Base-by-base conservation (phyloP, 2,888 invertebrate genomes). In the Caenorhabditis wallacei region DNA sequence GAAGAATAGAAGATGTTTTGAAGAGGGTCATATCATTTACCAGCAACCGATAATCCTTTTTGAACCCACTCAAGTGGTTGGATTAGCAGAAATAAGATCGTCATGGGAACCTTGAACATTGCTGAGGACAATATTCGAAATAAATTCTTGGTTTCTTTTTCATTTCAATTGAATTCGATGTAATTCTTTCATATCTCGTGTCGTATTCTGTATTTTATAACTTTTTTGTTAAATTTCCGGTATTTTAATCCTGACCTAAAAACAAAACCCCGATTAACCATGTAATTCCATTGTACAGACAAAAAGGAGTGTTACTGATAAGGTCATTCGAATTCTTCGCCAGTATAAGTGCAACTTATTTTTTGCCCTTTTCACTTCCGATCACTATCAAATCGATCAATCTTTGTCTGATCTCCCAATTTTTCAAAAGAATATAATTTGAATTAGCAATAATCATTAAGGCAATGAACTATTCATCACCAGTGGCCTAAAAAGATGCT, bases 51-150 rank as follows among this genome's bases (percentile, higher is more conserved):
- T 78, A 78, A 78, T 78, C 78, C 69, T 54, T 59, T 43, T 69
- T 70, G 78, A 69, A 69, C 69, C 78, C 69, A 78, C 78, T 78
- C 59, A 51, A 54, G 51, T 76, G 61, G 76, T 68, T 16, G 68
- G 76, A 68, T 76, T 69, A 69, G 78, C 54, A 30, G 63, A 63
- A 78, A 78, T 78, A 69, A 78, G 69, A 78, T 78, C 69, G 63
- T 69, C 69, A 69, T 69, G 78, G 63, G 69, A 69, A 69, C 69
- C 78, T 69, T 51, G 40, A 43, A 63, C 51, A 63, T 35, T 30
- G 0, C 37, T 16, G 18, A 18, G 24, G 51, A 71, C 43, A 46
- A 57, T 8, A 30, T 30, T 30, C 30, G 8, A 8, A 30, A 8
- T 5, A 3, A 30, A 30, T 8, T 30, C 30, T 3, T n/a, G 8